Conservation (phyloP, 2,113 vertebrate genomes). For the Laterallus jamaicensis region DNA sequence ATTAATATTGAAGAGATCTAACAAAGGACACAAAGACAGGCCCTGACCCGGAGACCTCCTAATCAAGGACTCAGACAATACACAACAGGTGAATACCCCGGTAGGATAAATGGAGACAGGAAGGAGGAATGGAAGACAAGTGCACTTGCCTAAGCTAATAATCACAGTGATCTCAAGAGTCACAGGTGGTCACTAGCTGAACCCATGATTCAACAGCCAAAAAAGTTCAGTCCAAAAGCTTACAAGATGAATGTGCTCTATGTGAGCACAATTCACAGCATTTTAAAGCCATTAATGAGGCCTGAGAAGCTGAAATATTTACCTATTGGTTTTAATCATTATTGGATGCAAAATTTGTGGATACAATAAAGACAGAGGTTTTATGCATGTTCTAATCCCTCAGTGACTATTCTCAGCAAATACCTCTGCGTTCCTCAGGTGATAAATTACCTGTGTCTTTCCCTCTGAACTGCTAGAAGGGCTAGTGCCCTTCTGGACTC, state of each 20-base stretch:
- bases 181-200: conserved; percentile 60
- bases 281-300: conserved; percentile 17
- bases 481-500: background rate
- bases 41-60: conserved; percentile 51
- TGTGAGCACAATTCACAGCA: conserved; percentile 17
- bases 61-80: conserved; percentile 58
- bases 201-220: conserved; percentile 12
- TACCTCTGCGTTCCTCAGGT: background rate
- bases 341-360: background rate
- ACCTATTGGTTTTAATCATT: conserved; percentile 1
- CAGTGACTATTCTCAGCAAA: background rate
- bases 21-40: conserved; percentile 64
- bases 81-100: conserved; percentile 55
- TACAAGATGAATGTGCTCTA: conserved; percentile 4
- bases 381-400: background rate
- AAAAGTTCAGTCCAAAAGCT: conserved; percentile 44
- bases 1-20: conserved; percentile 59
- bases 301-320: conserved; percentile 19
- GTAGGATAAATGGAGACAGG: conserved; percentile 57
- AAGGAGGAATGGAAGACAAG: conserved; percentile 52
- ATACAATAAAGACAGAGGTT: background rate
- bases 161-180: conserved; percentile 50
- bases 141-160: conserved; percentile 56
- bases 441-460: background rate
- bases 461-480: background rate